Percentiles rank a stretch among this genome's conserved stretches.
These are phyloP conservation scores for Psittacula echo DNA, from an alignment of 2,797 vertebrate species.

Conservation along the genomic window DNA sequence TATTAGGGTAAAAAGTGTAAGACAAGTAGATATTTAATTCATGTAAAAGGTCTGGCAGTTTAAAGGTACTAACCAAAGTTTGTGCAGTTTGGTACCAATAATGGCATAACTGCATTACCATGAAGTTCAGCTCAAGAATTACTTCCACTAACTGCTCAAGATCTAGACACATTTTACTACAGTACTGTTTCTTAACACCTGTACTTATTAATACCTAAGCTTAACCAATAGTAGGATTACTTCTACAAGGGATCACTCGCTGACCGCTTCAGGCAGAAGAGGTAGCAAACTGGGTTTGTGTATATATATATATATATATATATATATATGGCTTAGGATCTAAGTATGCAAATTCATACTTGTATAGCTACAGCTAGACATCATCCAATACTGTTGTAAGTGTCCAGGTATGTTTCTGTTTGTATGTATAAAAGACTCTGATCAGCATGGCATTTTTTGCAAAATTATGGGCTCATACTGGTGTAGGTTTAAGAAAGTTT, in stretches of 20 bases:
- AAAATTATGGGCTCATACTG: background rate
- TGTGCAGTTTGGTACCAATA: background rate
- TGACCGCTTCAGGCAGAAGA: background rate
- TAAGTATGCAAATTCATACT: background rate
- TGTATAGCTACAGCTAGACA: background rate
- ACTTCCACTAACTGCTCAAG: background rate
- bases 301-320: background rate
- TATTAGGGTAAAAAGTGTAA: background rate
- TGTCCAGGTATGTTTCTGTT: background rate
- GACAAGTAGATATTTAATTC: background rate
- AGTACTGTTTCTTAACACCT: background rate
- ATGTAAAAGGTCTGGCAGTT: background rate
- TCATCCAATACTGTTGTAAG: background rate
- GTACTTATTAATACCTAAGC: background rate
- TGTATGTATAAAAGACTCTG: background rate
- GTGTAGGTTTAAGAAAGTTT: background rate
- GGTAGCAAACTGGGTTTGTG: background rate
- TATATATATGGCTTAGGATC: background rate
- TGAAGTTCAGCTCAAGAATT: background rate
- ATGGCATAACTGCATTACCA: background rate
- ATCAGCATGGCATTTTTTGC: background rate
- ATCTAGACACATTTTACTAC: background rate
- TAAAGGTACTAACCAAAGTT: background rate
- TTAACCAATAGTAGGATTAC: background rate
- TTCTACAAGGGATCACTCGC: background rate